Percentiles rank a stretch among this genome's conserved stretches.
Conservation (phyloP, 2,113 vertebrate genomes). For the Cavia porcellus region DNA sequence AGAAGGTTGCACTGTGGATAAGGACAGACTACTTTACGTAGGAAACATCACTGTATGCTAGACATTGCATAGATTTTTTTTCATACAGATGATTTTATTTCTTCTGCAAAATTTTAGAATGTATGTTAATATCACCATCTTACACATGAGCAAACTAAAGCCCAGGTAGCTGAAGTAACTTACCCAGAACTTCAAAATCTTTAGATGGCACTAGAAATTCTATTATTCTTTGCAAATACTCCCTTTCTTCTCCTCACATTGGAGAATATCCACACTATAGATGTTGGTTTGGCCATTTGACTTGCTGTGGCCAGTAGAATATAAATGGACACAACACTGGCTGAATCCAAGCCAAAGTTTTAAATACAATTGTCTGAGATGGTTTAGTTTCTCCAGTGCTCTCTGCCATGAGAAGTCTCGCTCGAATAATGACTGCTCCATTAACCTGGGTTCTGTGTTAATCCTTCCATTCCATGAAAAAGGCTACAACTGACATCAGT, state of each 20-base stretch:
- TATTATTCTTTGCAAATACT: slow-evolving; percentile 30
- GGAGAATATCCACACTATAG: neutral
- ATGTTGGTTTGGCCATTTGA: neutral
- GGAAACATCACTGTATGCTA: neutral
- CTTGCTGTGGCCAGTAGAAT: neutral
- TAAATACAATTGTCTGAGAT: neutral
- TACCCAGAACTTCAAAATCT: neutral
- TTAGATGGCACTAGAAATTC: neutral
- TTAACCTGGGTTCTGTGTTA: neutral
- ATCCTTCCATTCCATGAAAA: neutral
- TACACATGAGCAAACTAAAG: neutral
- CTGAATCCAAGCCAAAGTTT: neutral
- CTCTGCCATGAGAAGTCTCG: neutral
- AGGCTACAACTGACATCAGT: neutral
- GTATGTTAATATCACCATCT: neutral
- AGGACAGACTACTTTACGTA: neutral
- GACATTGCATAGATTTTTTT: neutral
- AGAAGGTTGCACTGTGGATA: neutral
- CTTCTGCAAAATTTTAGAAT: slow-evolving; percentile 11
- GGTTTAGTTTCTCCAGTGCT: neutral
- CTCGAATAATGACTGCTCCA: neutral
- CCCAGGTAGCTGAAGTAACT: neutral
- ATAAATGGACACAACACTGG: neutral
- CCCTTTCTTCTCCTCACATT: neutral
- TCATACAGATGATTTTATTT: neutral